Evolutionary conservation across 1,140 invertebrate species (phyloP), one percentile per base, ranked within the genome.

Genomic region (Drosophila kepulauana): DNA sequence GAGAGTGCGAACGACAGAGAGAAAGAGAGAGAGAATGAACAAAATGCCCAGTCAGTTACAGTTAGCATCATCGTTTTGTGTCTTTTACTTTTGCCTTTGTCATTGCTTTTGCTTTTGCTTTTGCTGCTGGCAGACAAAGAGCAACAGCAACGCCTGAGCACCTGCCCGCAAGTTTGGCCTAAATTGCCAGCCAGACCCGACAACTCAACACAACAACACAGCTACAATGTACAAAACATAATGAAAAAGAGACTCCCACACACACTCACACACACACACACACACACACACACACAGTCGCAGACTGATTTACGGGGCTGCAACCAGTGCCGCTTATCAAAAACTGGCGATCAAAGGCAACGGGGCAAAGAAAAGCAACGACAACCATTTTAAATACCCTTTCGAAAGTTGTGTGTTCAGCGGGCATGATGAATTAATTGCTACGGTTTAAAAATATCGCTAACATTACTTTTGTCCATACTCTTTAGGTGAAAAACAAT

Each of bases 141-240:
- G 57, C 56, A 70, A 62, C 46, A 62, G 43, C 58, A 54, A 45
- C 20, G 41, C n/a, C 41, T 43, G 41, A 41, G 30, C 68, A 75
- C 73, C 73, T 75, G 73, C 68, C 59, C 67, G 43, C 67, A 71
- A 75, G 61, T 64, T 57, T 75, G 73, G 73, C 73, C 73, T 71
- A 71, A 64, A 75, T 71, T 65, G 52, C 33, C 67, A 35, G 45
- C 51, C 64, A 30, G 15, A 59, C 33, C 59, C 28, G 45, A 58
- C 64, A 30, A 11, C 52, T 10, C n/a, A 6, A 43, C 16, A 41
- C 5, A 49, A 25, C 48, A 66, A 66, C 77, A 65, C 38, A 45
- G 48, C 38, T 62, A 77, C 73, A 57, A 66, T 48, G 67, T 51
- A 79, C 75, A 78, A 78, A 65, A 68, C 70, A 68, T 49, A 67